Evolutionary conservation across 1,140 invertebrate genomes (phyloP), one percentile per base, ranked within the genome.

Genomic region (Alviniconcha marisindica): DNA sequence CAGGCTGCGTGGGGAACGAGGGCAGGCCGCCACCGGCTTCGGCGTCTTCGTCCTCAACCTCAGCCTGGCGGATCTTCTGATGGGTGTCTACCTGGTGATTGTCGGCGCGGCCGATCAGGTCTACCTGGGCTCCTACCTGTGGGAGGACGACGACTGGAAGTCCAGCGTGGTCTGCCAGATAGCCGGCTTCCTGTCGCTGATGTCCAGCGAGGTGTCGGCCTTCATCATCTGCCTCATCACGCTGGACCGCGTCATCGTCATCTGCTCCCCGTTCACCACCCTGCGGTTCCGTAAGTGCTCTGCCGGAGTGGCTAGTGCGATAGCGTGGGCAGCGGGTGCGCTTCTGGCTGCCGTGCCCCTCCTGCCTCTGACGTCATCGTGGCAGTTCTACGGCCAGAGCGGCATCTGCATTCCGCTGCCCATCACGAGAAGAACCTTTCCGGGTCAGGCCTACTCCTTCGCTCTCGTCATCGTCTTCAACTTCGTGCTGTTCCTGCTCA

Each of bases 1-100:
- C 40, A 14, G 38, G 15, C 28, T 36, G 38, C 24, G 15, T 18
- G 76, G 10, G 10, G 28, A 38, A 3, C 12, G 38, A 38, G 38
- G 40, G 14, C 1, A 24, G 1, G 24, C n/a, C 15, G n/a, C 7
- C 31, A 33, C 14, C 7, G 63, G 48, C 15, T 84, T 86, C 24
- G 83, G 85, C 2, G 60, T 85, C 4, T 88, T 88, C 18, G 84
- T 90, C 38, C 77, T 86, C 4, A 89, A 90, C 82, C 80, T 91
- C 5, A 82, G 86, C 36, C 21, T 88, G 15, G 85, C 89, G 36
- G 90, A 91, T 76, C 85, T 91, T 31, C 73, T 89, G 14, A 91
- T 91, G 90, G 90, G 90, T 1, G 42, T 91, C 15, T 91, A 91
- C 77, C 69, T 91, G 54, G 63, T 87, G 1, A 87, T 91, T 18